These are phyloP conservation scores for Anthophora plumipes DNA, from an alignment of 2,888 invertebrate species.

Conservation along the genomic window DNA sequence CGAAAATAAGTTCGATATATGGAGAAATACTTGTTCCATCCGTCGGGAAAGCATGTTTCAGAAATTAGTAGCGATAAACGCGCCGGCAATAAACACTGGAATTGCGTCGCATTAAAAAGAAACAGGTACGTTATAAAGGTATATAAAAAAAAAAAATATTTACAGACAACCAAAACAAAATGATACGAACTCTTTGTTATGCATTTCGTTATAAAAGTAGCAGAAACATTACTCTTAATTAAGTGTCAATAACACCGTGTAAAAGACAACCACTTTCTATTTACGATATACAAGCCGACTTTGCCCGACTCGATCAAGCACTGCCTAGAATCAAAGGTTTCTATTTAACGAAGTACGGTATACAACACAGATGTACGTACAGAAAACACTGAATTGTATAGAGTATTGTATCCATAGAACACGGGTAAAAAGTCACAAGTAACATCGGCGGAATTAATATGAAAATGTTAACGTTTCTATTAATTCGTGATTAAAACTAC, in stretches of 20 bases:
- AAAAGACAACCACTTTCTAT: slow-evolving; percentile 50
- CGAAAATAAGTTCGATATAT: neutral
- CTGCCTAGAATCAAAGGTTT: slow-evolving; percentile 14
- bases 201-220: slow-evolving; percentile 6
- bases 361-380: neutral
- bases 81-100: neutral
- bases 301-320: slow-evolving; percentile 19
- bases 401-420: slow-evolving; percentile 8
- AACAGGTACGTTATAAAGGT: neutral
- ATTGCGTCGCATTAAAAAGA: slow-evolving; percentile 3
- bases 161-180: slow-evolving; percentile 11
- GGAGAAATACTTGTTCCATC: neutral
- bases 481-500: neutral
- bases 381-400: too few relatives aligned
- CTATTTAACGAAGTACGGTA: slow-evolving; percentile 4
- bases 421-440: slow-evolving; percentile 3
- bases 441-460: neutral
- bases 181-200: neutral
- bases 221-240: slow-evolving; percentile 32
- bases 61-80: neutral
- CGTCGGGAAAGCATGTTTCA: neutral
- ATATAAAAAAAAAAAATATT: slow-evolving; percentile 14
- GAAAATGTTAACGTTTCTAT: too few relatives aligned
- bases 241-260: slow-evolving; percentile 25
- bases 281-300: slow-evolving; percentile 40